A percentile compares a stretch with the other conserved stretches of the same genome.
Conservation (phyloP, 2,113 vertebrate genomes). For the Syrrhaptes paradoxus region DNA sequence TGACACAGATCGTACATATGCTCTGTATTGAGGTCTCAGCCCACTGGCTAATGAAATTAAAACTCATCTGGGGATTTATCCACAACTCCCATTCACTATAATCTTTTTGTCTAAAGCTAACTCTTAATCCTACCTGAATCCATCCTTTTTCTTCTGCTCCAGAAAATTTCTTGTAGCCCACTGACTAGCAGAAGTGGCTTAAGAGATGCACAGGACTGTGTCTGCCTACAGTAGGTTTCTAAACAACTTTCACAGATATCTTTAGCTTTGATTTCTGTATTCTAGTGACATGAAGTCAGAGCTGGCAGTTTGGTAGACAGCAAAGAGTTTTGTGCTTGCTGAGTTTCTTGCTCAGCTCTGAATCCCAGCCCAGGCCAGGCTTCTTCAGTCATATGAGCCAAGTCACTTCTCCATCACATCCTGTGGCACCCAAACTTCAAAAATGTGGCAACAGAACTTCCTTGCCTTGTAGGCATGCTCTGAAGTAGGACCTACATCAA, state of each 20-base stretch:
- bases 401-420: not conserved
- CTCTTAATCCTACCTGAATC: not conserved
- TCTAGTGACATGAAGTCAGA: not conserved
- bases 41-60: not conserved
- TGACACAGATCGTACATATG: fast-evolving
- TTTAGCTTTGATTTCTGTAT: not conserved
- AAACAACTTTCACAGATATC: not conserved
- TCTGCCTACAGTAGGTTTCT: not conserved
- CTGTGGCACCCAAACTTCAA: not conserved
- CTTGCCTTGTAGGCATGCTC: not conserved
- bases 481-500: not conserved
- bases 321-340: not conserved
- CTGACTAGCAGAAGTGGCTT: not conserved
- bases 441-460: not conserved
- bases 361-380: not conserved
- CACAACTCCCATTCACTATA: not conserved
- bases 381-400: not conserved
- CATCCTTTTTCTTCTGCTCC: not conserved
- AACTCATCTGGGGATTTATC: not conserved
- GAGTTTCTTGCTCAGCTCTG: not conserved
- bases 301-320: not conserved
- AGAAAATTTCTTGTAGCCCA: not conserved
- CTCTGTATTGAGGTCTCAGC: not conserved
- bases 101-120: not conserved
- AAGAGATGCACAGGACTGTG: not conserved